Evolutionary conservation across 1,140 invertebrate genomes (phyloP).

Genomic region (Drosophila paulistorum): DNA sequence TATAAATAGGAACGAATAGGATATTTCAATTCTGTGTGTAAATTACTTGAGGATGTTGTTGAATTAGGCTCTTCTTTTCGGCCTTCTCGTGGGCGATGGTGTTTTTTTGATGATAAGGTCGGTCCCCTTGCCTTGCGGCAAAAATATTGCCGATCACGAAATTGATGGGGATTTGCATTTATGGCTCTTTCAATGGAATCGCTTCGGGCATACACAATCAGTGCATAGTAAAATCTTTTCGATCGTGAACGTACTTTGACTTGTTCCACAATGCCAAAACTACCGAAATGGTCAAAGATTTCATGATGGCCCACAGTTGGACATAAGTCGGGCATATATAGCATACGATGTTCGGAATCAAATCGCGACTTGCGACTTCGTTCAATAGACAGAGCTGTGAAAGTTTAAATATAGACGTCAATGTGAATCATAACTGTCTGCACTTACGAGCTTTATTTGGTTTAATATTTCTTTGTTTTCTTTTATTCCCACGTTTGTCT

Average conservation of each 20-base stretch:
- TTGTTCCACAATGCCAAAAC: not conserved
- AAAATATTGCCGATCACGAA: not conserved
- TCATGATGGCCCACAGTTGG: not conserved
- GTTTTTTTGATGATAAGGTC: no score
- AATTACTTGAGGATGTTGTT: not conserved
- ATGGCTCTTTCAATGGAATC: not conserved
- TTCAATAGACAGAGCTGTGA: not conserved
- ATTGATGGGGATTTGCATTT: not conserved
- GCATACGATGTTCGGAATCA: not conserved
- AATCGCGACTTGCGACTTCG: not conserved
- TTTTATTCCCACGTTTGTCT: no score
- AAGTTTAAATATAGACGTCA: no score
- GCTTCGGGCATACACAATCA: not conserved
- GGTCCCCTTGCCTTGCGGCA: not conserved
- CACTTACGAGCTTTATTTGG: no score
- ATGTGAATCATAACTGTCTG: no score
- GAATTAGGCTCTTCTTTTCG: not conserved
- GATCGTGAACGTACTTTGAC: not conserved
- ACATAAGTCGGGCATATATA: not conserved
- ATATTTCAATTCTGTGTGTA: not conserved
- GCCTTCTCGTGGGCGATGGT: no score
- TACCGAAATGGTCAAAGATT: not conserved
- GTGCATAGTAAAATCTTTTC: not conserved
- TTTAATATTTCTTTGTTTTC: no score
- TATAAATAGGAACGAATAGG: not conserved